Base-by-base conservation (phyloP, 1,140 invertebrate genomes). In the Drosophila orena region DNA sequence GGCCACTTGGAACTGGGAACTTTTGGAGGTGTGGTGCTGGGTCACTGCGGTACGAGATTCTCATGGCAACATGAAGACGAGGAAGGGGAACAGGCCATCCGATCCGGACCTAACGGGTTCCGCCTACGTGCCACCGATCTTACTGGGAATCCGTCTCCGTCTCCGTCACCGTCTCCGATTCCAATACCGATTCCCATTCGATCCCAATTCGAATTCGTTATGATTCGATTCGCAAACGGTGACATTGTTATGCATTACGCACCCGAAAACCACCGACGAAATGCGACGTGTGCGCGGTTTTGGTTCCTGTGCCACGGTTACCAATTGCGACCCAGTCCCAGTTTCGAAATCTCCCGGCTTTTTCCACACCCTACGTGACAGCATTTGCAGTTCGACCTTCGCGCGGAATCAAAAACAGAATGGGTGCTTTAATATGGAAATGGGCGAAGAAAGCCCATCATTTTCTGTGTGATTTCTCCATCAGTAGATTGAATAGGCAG, bases 241-340 rank as follows among this genome's bases (percentile, higher is more conserved):
- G 46, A 60, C 75, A 81, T 86, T 86, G 71, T 66, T 86, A 86
- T 88, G 83, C 83, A 79, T 76, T 88, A 72, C 83, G 84, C 79
- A 83, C 83, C 83, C 49, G 50, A 49, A 61, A 46, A 42, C 35
- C 70, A 52, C 0, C 75, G 46, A 22, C 49, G 50, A 56, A 40
- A 55, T 47, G 69, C 50, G 61, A 81, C 83, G 83, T 88, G 66
- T 79, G 66, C 27, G 75, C 50, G 70, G 68, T 12, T 75, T 64
- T 75, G 74, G 64, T 79, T 86, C 79, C 79, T 83, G 70, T 77
- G 83, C 52, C 61, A 60, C 73, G 79, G 24, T 83, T 86, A 88
- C 83, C 75, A 86, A 86, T 86, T 73, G 70, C 58, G 83, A 61
- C 81, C 81, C 79, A 86, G 83, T 86, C 83, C 83, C 81, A 83